Evolutionary conservation across 2,797 vertebrate genomes (phyloP), one percentile per base, ranked within the genome.

Genomic region (Urosaurus nigricauda): DNA sequence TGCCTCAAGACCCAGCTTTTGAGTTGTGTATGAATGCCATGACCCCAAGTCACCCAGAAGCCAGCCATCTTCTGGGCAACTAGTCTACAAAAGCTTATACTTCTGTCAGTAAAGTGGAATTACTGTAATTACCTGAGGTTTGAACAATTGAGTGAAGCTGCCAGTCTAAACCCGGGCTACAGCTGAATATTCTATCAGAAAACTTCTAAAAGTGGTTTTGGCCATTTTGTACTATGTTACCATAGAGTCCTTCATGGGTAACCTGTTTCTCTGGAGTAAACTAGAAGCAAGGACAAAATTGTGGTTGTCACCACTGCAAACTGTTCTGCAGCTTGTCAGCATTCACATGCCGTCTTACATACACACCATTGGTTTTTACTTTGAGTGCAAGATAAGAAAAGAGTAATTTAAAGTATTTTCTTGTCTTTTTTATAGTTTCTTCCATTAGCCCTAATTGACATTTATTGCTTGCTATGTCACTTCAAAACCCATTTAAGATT

Each of bases 401-500:
- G n/a, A 65, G 29, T 80, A 53, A 37, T 32, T n/a, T 51, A 37
- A n/a, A 78, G 26, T 65, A 9, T 32, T 77, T 83, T 37, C 87
- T 53, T 74, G 78, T n/a, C 37, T 79, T 84, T 91, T 82, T 79
- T 65, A 7, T 70, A 86, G 35, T 70, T 11, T 47, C 85, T 56
- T n/a, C 77, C 77, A 78, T 89, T 78, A 89, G 71, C 65, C 89
- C 87, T 92, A 93, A 93, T 88, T 92, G 92, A 89, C 79, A 78
- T 94, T 82, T 84, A 93, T 89, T 91, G 82, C 73, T 92, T 65
- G 43, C 47, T 89, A 83, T 71, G 51, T 90, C 89, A 90, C 86
- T 87, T 88, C 79, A 90, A 94, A 96, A 92, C 14, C 71, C 63
- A 74, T 87, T 90, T 87, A 85, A 92, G 86, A 71, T 87, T 78